A percentile compares a stretch with the other conserved stretches of the same genome.
Evolutionary conservation across 2,797 vertebrate genomes (phyloP).

Genomic region (Helarctos malayanus): DNA sequence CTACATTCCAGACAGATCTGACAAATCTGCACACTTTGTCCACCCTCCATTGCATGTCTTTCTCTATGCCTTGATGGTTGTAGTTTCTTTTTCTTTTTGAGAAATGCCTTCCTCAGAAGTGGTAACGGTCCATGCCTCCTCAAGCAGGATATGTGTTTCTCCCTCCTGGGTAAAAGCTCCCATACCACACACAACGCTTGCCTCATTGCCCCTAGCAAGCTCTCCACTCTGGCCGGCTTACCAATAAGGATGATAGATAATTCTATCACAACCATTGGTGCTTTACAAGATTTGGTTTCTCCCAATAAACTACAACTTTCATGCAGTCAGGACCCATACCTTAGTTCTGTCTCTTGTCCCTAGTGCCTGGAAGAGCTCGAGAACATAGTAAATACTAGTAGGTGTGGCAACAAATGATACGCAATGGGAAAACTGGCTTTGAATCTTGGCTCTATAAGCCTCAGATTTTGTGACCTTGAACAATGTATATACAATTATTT

Average conservation of each 20-base stretch:
- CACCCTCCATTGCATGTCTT: background rate
- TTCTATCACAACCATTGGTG: background rate
- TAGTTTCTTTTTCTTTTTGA: background rate
- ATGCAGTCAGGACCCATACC: fast-evolving
- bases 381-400: too few species aligned
- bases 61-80: background rate
- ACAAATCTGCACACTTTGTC: background rate
- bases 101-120: background rate
- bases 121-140: background rate
- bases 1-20: too few species aligned
- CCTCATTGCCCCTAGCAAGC: too few species aligned
- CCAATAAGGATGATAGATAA: too few species aligned
- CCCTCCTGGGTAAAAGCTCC: background rate
- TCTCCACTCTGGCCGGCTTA: background rate
- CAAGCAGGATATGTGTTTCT: background rate
- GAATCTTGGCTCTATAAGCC: fast-evolving
- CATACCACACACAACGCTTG: background rate
- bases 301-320: background rate
- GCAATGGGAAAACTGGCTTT: background rate
- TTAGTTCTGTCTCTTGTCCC: background rate
- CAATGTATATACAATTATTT: background rate
- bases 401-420: too few species aligned
- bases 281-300: background rate
- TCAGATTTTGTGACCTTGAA: background rate
- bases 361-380: background rate